phyloP scores from a whole-genome alignment of 2,797 vertebrate genomes.

The Clarias fuscus region DNA sequence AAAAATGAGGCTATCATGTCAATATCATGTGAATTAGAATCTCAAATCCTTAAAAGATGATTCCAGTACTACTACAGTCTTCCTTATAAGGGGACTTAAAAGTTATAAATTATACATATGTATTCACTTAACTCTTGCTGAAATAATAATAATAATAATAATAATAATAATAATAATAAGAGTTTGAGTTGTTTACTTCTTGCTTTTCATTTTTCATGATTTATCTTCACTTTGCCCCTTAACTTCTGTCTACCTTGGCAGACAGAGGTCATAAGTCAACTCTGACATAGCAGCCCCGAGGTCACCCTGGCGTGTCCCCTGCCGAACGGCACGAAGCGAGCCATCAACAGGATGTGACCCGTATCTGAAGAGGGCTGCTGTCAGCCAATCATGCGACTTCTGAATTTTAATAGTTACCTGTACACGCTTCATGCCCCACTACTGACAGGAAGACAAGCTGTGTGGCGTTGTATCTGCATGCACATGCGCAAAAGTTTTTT shows the following conservation, averaged over 20 bases:
- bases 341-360: conserved; percentile 72
- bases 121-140: background rate
- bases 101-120: background rate
- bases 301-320: conserved; percentile 53
- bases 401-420: conserved; percentile 68
- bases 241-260: conserved; percentile 9
- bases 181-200: conserved; percentile 16
- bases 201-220: background rate
- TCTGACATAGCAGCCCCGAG: conserved; percentile 69
- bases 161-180: background rate
- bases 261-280: conserved; percentile 62
- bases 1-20: no score
- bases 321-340: conserved; percentile 33
- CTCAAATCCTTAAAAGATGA: no score
- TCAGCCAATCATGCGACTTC: conserved; percentile 67
- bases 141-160: background rate
- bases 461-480: conserved; percentile 31
- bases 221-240: conserved; percentile 26
- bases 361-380: conserved; percentile 70
- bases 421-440: conserved; percentile 42
- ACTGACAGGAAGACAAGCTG: conserved; percentile 64
- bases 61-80: no score
- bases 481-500: background rate
- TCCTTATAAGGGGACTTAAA: no score
- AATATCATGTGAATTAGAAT: no score